Base-by-base conservation (phyloP, 2,113 vertebrate species). In the Chlamydotis undulata region DNA sequence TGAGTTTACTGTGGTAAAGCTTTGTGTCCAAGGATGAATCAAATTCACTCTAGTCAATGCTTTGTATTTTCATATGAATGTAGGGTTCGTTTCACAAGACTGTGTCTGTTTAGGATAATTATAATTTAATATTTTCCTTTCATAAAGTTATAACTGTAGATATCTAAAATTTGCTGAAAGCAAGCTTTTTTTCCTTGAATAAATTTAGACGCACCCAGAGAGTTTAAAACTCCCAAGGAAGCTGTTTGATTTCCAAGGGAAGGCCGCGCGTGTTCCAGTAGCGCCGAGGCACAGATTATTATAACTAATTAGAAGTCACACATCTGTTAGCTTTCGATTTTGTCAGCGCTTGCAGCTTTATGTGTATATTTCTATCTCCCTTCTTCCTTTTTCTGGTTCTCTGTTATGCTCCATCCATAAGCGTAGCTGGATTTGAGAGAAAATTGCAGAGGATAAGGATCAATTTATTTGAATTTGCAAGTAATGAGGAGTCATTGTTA, bases 101-200 rank as follows among this genome's bases (percentile, higher is more conserved):
- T 97, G 98, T 98, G 98, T 98, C 98, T 98, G 98, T 98, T 98
- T 98, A 97, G 97, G 98, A 98, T 98, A 98, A 98, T 98, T 98
- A 98, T 98, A 98, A 97, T 98, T 98, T 98, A 98, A 98, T 98
- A 98, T 98, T 98, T 98, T 98, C 97, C 97, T 98, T 98, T 98
- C 93, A 97, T 98, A 97, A 98, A 97, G 97, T 98, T 98, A 98
- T 98, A 98, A 98, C 97, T 98, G 97, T 98, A 98, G 98, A 97
- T 98, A 96, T 95, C 96, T 98, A 97, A 98, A 98, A 98, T 98
- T 96, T 95, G 96, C 97, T 97, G 96, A 97, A 97, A 96, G 96
- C 93, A 81, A 55, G 93, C 8, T n/a, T 93, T 97, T 69, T 91
- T 90, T 39, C 31, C 88, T 60, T 60, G 96, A 93, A 86, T 96